Evolutionary conservation across 2,113 vertebrate genomes (phyloP), one percentile per base, ranked within the genome.

Genomic region (Orthonyx spaldingii): DNA sequence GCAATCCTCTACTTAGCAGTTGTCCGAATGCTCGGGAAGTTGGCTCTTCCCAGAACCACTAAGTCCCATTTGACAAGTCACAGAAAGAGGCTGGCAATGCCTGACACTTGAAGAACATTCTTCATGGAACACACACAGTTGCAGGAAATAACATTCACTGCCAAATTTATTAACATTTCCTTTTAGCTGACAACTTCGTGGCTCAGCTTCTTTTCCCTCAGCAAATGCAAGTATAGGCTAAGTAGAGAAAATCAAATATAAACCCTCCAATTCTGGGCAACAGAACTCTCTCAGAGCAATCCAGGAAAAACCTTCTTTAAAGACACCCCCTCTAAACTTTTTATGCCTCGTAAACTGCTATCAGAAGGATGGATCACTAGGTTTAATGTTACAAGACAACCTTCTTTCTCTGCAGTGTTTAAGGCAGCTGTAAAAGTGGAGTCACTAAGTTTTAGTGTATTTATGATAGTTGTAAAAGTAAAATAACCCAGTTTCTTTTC

Each of bases 391-490:
- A 68, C 57, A 49, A 60, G 46, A 52, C 50, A 80, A 69, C 42
- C 46, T 91, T 82, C 53, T 55, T 76, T 71, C 78, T 72, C 59
- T 49, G 33, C 41, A 47, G 27, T 68, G 89, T 91, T 94, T 93
- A 92, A 49, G 1, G 35, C 35, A 78, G 76, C 24, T 84, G 65
- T 92, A 95, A 86, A 93, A 89, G 24, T 64, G 15, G 55, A 94
- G 94, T 92, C 76, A 50, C 76, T 78, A 82, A 11, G 28, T 81
- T 93, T 90, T 84, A 89, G 64, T 77, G 44, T 81, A 90, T 95
- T 97, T 90, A 96, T 89, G 44, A 79, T 41, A 93, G 88, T 49
- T 87, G 79, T 96, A 84, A 89, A 95, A 68, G n/a, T 60, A 64
- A 89, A 95, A 93, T 39, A 71, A 84, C 52, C 30, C 37, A 64